A percentile compares a stretch with the other conserved stretches of the same genome.
These are phyloP conservation scores for Silurus meridionalis DNA, from an alignment of 2,113 vertebrate species.

Conservation along the genomic window DNA sequence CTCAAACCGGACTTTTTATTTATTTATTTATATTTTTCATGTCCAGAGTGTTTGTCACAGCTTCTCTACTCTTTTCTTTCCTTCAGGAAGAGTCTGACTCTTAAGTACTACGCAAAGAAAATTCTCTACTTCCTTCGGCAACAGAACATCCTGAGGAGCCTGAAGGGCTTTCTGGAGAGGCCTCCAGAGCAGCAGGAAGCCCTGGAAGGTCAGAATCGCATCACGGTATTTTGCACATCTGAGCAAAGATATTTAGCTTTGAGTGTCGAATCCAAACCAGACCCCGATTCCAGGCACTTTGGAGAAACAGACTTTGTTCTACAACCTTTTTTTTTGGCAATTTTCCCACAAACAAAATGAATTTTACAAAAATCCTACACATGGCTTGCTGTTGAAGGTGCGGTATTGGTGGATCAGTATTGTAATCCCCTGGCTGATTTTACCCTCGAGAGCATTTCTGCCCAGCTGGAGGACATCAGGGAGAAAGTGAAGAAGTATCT, in stretches of 20 bases:
- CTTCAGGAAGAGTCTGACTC: slow-evolving; percentile 87
- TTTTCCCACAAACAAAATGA: not conserved
- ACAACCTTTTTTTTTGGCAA: not conserved
- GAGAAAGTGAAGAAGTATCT: slow-evolving; percentile 88
- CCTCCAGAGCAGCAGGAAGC: slow-evolving; percentile 82
- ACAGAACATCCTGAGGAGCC: slow-evolving; percentile 87
- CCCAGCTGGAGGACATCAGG: slow-evolving; percentile 82
- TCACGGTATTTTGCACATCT: not conserved
- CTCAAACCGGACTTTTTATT: not conserved
- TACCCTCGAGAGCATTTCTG: slow-evolving; percentile 79
- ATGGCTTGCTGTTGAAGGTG: slow-evolving; percentile 70
- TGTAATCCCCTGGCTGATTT: slow-evolving; percentile 93
- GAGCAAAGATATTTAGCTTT: not conserved
- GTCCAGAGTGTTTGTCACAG: not conserved
- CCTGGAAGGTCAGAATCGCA: slow-evolving; percentile 78
- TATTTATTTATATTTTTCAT: not conserved
- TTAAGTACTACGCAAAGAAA: slow-evolving; percentile 98
- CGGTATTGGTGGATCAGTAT: slow-evolving; percentile 91
- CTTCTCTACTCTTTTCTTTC: slow-evolving; percentile 15
- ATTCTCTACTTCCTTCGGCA: slow-evolving; percentile 96
- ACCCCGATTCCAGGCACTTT: not conserved
- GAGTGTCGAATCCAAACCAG: not conserved
- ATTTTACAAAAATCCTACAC: not conserved
- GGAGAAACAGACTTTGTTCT: not conserved
- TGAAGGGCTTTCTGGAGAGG: slow-evolving; percentile 87